These are phyloP conservation scores for Melanogrammus aeglefinus DNA, from an alignment of 2,797 vertebrate species.

Conservation along the genomic window DNA sequence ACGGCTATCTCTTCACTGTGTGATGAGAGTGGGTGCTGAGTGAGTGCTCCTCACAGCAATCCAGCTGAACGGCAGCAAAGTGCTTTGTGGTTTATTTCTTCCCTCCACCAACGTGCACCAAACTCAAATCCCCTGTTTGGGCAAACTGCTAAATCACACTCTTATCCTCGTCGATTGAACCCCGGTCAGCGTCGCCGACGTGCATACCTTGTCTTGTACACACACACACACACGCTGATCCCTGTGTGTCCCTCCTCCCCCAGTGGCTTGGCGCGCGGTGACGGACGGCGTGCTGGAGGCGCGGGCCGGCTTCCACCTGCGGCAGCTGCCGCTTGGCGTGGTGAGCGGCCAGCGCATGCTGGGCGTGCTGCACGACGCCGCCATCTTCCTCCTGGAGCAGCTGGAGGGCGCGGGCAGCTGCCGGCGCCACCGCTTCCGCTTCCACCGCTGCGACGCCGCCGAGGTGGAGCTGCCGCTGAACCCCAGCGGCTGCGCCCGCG, in stretches of 20 bases:
- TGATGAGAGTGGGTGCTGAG: neutral
- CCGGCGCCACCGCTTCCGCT: constrained; percentile 84
- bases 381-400: constrained; percentile 90
- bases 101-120: no score
- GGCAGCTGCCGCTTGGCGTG: constrained; percentile 81
- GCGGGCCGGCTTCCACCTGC: constrained; percentile 79
- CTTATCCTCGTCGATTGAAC: no score
- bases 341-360: constrained; percentile 81
- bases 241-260: neutral
- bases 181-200: no score
- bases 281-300: constrained; percentile 88
- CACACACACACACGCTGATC: neutral
- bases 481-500: constrained; percentile 83
- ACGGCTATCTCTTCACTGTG: neutral
- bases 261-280: constrained; percentile 86
- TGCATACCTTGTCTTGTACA: no score
- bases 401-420: constrained; percentile 81
- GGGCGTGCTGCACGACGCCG: constrained; percentile 85
- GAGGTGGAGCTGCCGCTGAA: constrained; percentile 87
- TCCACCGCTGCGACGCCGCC: constrained; percentile 82
- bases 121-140: no score
- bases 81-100: neutral
- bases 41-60: neutral
- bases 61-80: neutral
- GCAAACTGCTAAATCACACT: no score